Percentiles rank a stretch among this genome's conserved stretches.
phyloP scores from a whole-genome alignment of 2,888 invertebrate genomes.

The Nymphalis c-album region DNA sequence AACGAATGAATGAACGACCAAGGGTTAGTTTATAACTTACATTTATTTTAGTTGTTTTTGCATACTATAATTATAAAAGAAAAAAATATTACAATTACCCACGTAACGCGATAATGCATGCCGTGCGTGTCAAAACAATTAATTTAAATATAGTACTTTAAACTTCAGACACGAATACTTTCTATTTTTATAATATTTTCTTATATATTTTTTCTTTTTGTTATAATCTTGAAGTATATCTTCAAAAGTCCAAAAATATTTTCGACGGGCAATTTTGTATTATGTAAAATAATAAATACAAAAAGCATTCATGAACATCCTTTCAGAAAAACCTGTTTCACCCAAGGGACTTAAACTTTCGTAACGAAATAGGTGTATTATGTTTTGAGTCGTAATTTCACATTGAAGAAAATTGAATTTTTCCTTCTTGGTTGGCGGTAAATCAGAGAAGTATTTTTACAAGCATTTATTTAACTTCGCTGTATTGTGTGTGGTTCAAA shows the following conservation, averaged over 20 bases:
- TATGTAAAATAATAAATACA: neutral
- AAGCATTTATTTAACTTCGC: too few relatives aligned
- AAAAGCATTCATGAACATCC: conserved; percentile 8
- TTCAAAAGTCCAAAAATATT: neutral
- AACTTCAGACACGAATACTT: neutral
- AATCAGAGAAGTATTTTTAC: neutral
- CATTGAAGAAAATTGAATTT: conserved; percentile 20
- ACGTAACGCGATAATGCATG: too few relatives aligned
- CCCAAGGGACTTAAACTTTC: conserved; percentile 14
- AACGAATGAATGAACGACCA: too few relatives aligned
- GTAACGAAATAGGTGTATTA: conserved; percentile 14
- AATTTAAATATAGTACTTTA: too few relatives aligned
- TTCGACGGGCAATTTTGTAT: neutral
- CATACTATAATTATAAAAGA: too few relatives aligned
- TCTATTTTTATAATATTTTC: neutral
- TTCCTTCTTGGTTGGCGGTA: conserved; percentile 4
- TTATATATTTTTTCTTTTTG: neutral
- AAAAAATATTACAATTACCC: too few relatives aligned
- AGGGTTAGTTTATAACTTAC: too few relatives aligned
- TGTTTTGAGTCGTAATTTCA: conserved; percentile 22
- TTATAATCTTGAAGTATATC: neutral
- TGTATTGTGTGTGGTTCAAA: too few relatives aligned
- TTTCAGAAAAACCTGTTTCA: conserved; percentile 10
- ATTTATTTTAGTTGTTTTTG: too few relatives aligned
- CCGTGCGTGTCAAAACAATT: too few relatives aligned